Evolutionary conservation across 1,140 invertebrate genomes (phyloP).

Genomic region (Micrasema minimum): DNA sequence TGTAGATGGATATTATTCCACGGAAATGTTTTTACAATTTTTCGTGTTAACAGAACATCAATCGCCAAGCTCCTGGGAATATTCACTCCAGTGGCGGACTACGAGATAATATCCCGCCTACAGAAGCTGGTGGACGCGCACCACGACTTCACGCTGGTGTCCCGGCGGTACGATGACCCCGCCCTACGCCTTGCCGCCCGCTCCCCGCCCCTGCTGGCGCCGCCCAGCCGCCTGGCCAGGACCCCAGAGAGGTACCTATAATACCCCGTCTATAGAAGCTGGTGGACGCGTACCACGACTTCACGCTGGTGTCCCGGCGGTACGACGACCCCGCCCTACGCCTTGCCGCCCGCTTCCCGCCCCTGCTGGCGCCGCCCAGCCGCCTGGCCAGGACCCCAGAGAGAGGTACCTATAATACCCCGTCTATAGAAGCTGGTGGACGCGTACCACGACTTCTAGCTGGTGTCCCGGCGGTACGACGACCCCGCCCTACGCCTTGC

Average conservation of each 20-base stretch:
- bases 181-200: slow-evolving; percentile 67
- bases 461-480: too few relatives aligned
- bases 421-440: too few relatives aligned
- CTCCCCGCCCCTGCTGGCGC: slow-evolving; percentile 63
- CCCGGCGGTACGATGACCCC: slow-evolving; percentile 76
- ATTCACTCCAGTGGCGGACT: slow-evolving; percentile 76
- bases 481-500: slow-evolving; percentile 69
- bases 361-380: slow-evolving; percentile 62
- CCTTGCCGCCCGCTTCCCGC: slow-evolving; percentile 66
- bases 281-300: slow-evolving; percentile 80
- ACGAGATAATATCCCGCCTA: slow-evolving; percentile 79
- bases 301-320: slow-evolving; percentile 76
- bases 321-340: slow-evolving; percentile 74
- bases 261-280: slow-evolving; percentile 79
- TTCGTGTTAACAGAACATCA: slow-evolving; percentile 57
- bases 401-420: slow-evolving; percentile 70
- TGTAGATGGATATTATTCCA: too few relatives aligned
- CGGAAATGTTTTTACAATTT: too few relatives aligned
- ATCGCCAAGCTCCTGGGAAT: slow-evolving; percentile 69
- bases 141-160: slow-evolving; percentile 80
- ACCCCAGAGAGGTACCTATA: slow-evolving; percentile 69
- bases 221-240: slow-evolving; percentile 66
- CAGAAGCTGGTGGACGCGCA: slow-evolving; percentile 82
- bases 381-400: slow-evolving; percentile 69
- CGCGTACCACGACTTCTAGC: too few relatives aligned